These are phyloP conservation scores for Diorhabda elongata DNA, from an alignment of 1,140 invertebrate species.

Conservation along the genomic window DNA sequence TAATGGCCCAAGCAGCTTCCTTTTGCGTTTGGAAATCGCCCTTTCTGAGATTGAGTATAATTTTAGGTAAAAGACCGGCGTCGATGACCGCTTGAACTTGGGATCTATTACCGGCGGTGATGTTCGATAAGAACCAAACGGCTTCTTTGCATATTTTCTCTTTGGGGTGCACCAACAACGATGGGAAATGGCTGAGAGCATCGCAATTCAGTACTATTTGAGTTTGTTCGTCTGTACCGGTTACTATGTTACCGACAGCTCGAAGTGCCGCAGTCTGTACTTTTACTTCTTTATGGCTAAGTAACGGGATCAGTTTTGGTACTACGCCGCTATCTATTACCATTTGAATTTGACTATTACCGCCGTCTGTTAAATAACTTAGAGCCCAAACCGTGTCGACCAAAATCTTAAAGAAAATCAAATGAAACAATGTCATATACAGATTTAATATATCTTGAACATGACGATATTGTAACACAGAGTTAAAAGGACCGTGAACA, in stretches of 20 bases:
- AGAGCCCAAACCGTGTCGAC: constrained; percentile 99
- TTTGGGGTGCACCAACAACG: constrained; percentile 82
- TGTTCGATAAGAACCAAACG: constrained; percentile 99
- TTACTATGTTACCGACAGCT: constrained; percentile 98
- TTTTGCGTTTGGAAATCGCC: constrained; percentile 99
- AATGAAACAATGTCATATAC: too few species aligned
- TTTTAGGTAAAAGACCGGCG: constrained; percentile 85
- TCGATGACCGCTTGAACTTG: constrained; percentile 99
- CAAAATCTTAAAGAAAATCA: constrained; percentile 70
- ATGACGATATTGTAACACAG: too few species aligned
- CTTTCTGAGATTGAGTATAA: constrained; percentile 88
- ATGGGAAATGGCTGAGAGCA: constrained; percentile 87
- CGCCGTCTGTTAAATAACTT: constrained; percentile 97
- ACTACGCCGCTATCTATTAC: constrained; percentile 96
- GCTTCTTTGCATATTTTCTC: constrained; percentile 90
- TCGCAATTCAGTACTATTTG: constrained; percentile 83
- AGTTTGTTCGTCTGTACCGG: constrained; percentile 97
- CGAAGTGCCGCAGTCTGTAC: constrained; percentile 94
- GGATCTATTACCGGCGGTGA: constrained; percentile 95
- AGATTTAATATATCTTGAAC: too few species aligned
- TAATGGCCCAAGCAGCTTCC: constrained; percentile 98
- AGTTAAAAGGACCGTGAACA: too few species aligned
- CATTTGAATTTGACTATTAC: constrained; percentile 98
- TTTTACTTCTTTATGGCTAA: constrained; percentile 96
- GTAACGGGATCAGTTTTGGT: constrained; percentile 87